Percentiles rank a stretch among this genome's conserved stretches.
Evolutionary conservation across 2,888 invertebrate species (phyloP).

Genomic region (Acanthacorydalis orientalis): DNA sequence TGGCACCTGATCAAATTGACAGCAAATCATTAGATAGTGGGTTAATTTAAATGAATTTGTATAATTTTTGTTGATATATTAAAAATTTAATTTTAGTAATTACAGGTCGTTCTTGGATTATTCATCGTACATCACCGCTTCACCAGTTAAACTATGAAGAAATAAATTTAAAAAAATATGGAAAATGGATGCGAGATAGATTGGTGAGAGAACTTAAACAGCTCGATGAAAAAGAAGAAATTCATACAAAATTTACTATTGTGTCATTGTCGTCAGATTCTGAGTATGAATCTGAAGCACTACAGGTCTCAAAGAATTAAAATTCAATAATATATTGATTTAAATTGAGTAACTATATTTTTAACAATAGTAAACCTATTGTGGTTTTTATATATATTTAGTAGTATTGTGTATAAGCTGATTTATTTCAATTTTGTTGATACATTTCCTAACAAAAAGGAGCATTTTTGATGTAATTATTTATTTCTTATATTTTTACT

Average conservation of each 20-base stretch:
- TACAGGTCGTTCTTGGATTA: constrained; percentile 19
- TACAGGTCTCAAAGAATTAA: constrained; percentile 1
- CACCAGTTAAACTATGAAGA: constrained; percentile 15
- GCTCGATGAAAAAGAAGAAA: constrained; percentile 17
- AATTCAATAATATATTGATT: no score
- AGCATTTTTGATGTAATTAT: no score
- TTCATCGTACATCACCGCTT: constrained; percentile 20
- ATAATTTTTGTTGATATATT: no score
- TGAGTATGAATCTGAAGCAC: background rate
- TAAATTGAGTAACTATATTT: no score
- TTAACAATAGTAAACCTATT: no score
- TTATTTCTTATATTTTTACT: no score
- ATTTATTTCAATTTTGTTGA: no score
- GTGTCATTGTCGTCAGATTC: constrained; percentile 6
- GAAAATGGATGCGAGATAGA: constrained; percentile 20
- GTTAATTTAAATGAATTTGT: background rate
- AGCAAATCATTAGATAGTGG: background rate
- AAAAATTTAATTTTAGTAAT: constrained; percentile 14
- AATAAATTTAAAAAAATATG: constrained; percentile 19
- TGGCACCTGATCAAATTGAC: background rate
- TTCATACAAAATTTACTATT: constrained; percentile 15
- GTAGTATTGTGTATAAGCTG: no score
- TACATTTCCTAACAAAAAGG: no score
- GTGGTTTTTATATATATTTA: no score
- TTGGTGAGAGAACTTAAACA: constrained; percentile 14